phyloP scores from a whole-genome alignment of 2,113 vertebrate species.

The Butorides virescens region DNA sequence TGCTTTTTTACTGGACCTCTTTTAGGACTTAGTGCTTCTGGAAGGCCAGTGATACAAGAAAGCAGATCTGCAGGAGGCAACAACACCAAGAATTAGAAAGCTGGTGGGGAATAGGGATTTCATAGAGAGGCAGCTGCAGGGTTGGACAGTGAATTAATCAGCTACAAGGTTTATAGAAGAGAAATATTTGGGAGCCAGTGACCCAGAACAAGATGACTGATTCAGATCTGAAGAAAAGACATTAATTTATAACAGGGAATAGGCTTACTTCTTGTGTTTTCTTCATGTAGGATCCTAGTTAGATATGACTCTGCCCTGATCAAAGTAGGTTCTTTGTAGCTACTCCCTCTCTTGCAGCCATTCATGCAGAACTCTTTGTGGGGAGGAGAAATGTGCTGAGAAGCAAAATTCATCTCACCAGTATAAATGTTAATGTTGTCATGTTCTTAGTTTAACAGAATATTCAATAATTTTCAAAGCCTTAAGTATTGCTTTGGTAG shows the following conservation, averaged over 20 bases:
- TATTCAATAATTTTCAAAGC: not conserved
- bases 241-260: not conserved
- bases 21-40: not conserved
- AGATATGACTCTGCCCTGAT: not conserved
- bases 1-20: not conserved
- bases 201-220: not conserved
- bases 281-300: not conserved
- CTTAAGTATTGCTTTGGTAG: not conserved
- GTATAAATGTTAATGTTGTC: not conserved
- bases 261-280: not conserved
- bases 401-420: not conserved
- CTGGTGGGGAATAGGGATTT: not conserved
- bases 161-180: not conserved
- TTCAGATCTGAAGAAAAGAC: not conserved
- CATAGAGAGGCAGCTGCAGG: not conserved
- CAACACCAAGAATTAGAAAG: not conserved
- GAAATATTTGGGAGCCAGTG: not conserved
- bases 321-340: not conserved
- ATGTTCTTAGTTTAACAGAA: not conserved
- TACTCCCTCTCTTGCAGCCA: not conserved
- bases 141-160: not conserved
- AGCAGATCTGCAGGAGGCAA: not conserved
- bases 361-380: not conserved
- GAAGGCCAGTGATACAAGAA: not conserved
- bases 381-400: not conserved